These are phyloP conservation scores for Pipistrellus nathusii DNA, from an alignment of 2,797 vertebrate genomes.

Conservation along the genomic window DNA sequence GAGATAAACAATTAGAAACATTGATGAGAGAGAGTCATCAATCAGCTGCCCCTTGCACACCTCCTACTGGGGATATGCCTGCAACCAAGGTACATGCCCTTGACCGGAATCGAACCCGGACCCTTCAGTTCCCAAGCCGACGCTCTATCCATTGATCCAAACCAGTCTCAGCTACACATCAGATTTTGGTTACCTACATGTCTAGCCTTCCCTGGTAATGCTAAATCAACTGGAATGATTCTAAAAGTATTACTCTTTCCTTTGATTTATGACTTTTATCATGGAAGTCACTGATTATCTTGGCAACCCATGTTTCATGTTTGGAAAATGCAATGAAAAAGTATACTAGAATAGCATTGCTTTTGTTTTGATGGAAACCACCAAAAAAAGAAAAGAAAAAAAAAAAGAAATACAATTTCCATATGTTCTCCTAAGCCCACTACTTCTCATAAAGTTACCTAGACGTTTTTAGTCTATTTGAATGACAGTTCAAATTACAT, in stretches of 20 bases:
- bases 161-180: too few species aligned
- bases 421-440: conserved; percentile 39
- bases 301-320: conserved; percentile 4
- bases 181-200: not conserved
- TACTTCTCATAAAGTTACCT: conserved; percentile 68
- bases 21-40: too few species aligned
- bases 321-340: conserved; percentile 39
- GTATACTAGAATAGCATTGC: not conserved
- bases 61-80: too few species aligned
- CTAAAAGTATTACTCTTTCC: not conserved
- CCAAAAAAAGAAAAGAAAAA: not conserved
- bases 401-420: conserved; percentile 57
- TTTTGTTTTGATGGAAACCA: conserved; percentile 54
- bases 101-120: too few species aligned
- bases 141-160: too few species aligned
- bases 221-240: conserved; percentile 38
- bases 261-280: conserved; percentile 56
- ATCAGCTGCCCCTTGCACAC: too few species aligned
- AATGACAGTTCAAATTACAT: conserved; percentile 77
- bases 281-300: conserved; percentile 14
- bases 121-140: too few species aligned
- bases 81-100: too few species aligned
- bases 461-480: conserved; percentile 59
- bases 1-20: too few species aligned
- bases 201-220: not conserved